These are phyloP conservation scores for Scophthalmus maximus DNA, from an alignment of 2,113 vertebrate genomes.

Conservation along the genomic window DNA sequence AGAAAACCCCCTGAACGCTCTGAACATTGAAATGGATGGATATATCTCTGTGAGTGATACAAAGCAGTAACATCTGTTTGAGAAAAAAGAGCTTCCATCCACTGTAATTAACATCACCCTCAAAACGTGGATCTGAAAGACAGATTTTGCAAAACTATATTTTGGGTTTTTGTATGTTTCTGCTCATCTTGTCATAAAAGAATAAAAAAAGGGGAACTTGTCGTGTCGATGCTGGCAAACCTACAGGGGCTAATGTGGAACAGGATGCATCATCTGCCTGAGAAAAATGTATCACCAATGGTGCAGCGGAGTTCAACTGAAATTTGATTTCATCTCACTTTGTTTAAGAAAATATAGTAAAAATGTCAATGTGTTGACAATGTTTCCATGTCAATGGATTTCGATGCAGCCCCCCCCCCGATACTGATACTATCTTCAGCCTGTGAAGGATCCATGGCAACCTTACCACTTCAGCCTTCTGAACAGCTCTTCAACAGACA, in stretches of 20 bases:
- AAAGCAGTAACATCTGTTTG: not conserved
- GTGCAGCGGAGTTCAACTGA: too few relatives aligned
- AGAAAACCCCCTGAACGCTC: not conserved
- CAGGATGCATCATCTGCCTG: not conserved
- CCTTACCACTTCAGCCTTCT: conserved; percentile 40
- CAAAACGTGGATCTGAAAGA: not conserved
- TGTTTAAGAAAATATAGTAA: too few relatives aligned
- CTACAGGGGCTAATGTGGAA: not conserved
- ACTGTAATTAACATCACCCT: not conserved
- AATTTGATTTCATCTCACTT: too few relatives aligned
- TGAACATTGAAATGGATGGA: not conserved
- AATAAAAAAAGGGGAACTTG: not conserved
- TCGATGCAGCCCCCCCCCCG: too few relatives aligned
- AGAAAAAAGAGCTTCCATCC: not conserved
- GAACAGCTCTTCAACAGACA: conserved; percentile 24
- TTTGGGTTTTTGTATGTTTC: not conserved
- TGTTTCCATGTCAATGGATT: too few relatives aligned
- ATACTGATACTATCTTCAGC: conserved; percentile 45
- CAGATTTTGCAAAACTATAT: not conserved
- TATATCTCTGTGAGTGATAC: not conserved
- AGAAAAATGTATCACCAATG: not conserved
- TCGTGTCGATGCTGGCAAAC: not conserved
- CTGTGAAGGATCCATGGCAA: conserved; percentile 53
- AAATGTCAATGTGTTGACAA: too few relatives aligned
- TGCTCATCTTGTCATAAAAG: not conserved